A percentile compares a stretch with the other conserved stretches of the same genome.
These are phyloP conservation scores for Pammene fasciana DNA, from an alignment of 2,888 invertebrate genomes.

Conservation along the genomic window DNA sequence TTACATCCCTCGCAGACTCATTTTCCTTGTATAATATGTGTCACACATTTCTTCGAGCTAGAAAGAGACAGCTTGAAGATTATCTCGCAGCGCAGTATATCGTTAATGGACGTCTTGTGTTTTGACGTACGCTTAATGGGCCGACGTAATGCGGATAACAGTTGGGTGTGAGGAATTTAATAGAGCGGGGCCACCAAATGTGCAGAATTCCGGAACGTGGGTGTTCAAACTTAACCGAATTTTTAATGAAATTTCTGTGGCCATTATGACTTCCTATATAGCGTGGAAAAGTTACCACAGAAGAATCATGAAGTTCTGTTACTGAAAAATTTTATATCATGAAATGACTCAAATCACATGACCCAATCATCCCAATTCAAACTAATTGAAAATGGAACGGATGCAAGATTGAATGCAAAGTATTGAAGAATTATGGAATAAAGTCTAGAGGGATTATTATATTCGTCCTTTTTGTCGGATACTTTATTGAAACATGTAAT, in stretches of 20 bases:
- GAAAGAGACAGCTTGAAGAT: conserved; percentile 15
- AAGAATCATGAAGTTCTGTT: neutral
- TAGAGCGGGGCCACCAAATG: conserved; percentile 11
- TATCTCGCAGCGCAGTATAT: conserved; percentile 27
- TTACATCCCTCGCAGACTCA: conserved; percentile 8
- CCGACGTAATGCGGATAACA: conserved; percentile 25
- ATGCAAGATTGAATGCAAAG: too few relatives aligned
- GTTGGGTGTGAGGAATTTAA: conserved; percentile 25
- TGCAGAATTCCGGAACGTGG: conserved; percentile 7
- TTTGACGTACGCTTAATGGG: conserved; percentile 34
- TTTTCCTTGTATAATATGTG: conserved; percentile 12
- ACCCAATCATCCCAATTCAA: too few relatives aligned
- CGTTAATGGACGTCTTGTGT: conserved; percentile 39
- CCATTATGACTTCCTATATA: neutral
- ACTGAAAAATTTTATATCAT: too few relatives aligned
- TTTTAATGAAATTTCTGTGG: neutral
- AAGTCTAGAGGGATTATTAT: too few relatives aligned
- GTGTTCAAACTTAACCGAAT: neutral
- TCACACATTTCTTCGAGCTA: neutral
- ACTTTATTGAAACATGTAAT: too few relatives aligned
- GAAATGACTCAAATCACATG: too few relatives aligned
- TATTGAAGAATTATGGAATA: too few relatives aligned
- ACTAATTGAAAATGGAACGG: too few relatives aligned
- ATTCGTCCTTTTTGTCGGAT: too few relatives aligned
- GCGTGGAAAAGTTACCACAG: neutral